These are phyloP conservation scores for Orthosia cruda DNA, from an alignment of 2,888 invertebrate species.

Conservation along the genomic window DNA sequence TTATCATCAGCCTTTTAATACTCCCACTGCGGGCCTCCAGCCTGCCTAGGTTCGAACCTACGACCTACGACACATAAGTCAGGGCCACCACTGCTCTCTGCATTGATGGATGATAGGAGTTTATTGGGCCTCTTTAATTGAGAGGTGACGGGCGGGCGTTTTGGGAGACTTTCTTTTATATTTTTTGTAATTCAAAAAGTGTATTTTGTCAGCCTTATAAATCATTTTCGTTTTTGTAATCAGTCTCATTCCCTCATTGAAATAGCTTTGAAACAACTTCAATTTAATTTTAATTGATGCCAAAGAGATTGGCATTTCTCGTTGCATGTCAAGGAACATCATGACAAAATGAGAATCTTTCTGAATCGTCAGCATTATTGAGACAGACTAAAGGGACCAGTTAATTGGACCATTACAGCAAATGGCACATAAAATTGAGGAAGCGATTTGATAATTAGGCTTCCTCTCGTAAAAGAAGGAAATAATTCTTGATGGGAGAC, in stretches of 20 bases:
- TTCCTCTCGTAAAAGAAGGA: slow-evolving; percentile 38
- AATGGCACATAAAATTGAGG: slow-evolving; percentile 43
- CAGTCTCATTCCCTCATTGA: background rate
- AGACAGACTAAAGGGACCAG: slow-evolving; percentile 19
- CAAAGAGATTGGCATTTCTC: background rate
- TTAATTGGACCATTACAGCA: slow-evolving; percentile 25
- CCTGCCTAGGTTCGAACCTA: too few species aligned
- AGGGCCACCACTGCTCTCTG: too few species aligned
- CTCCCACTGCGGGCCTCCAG: too few species aligned
- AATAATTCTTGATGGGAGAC: slow-evolving; percentile 23
- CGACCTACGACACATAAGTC: too few species aligned
- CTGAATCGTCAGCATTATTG: slow-evolving; percentile 17
- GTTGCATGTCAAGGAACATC: background rate
- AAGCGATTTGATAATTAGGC: slow-evolving; percentile 48
- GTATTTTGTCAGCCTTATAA: too few species aligned
- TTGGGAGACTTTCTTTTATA: too few species aligned
- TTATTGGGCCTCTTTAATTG: too few species aligned
- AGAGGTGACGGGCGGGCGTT: too few species aligned
- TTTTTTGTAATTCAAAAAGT: too few species aligned
- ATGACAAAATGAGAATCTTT: background rate
- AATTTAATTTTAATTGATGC: background rate
- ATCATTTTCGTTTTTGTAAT: too few species aligned
- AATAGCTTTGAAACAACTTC: background rate
- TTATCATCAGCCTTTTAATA: too few species aligned
- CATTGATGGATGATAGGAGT: too few species aligned